A percentile compares a stretch with the other conserved stretches of the same genome.
These are phyloP conservation scores for Pandemis cinnamomeana DNA, from an alignment of 2,888 invertebrate genomes.

Conservation along the genomic window DNA sequence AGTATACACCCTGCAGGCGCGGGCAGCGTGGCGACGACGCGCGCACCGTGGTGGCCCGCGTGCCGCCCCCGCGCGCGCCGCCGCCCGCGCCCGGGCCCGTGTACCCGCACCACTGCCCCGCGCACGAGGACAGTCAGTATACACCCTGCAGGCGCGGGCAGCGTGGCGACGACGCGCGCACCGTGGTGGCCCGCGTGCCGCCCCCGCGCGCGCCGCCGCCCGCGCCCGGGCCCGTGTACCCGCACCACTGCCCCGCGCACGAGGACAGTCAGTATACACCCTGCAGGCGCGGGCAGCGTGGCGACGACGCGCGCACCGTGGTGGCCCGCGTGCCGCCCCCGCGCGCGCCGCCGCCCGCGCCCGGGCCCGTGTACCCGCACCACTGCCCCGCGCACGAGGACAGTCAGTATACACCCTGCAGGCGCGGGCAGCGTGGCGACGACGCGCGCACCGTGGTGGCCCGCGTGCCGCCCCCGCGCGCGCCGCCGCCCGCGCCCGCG, in stretches of 20 bases:
- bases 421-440: constrained; percentile 18
- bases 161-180: constrained; percentile 37
- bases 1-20: constrained; percentile 27
- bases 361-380: constrained; percentile 45
- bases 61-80: constrained; percentile 69
- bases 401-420: constrained; percentile 45
- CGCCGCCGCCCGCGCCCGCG: constrained; percentile 73
- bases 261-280: constrained; percentile 49
- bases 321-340: constrained; percentile 62
- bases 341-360: constrained; percentile 74
- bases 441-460: constrained; percentile 46
- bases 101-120: constrained; percentile 44
- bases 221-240: constrained; percentile 54
- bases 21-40: constrained; percentile 29
- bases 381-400: constrained; percentile 47
- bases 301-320: constrained; percentile 40
- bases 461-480: constrained; percentile 63
- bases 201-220: constrained; percentile 69
- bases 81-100: constrained; percentile 60
- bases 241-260: constrained; percentile 44
- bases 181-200: constrained; percentile 61
- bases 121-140: constrained; percentile 51
- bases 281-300: background rate
- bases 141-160: background rate
- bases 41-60: constrained; percentile 54